These are phyloP conservation scores for Cinclus cinclus DNA, from an alignment of 2,113 vertebrate genomes.

Conservation along the genomic window DNA sequence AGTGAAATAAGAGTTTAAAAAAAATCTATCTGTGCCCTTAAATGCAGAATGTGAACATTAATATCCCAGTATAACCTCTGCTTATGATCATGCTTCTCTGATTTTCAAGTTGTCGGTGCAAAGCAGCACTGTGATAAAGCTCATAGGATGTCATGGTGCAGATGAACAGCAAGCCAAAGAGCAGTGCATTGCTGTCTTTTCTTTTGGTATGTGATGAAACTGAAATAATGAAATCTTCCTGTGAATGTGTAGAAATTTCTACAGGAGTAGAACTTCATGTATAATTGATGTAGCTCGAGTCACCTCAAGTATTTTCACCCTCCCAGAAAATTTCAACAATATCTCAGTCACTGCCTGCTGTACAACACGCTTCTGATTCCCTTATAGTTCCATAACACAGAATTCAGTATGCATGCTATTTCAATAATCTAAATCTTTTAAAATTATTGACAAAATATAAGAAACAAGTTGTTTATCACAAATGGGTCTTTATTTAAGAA, in stretches of 20 bases:
- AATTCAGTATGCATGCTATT: background rate
- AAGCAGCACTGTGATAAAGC: background rate
- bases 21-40: background rate
- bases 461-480: background rate
- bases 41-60: background rate
- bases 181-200: background rate
- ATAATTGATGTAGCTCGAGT: background rate
- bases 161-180: background rate
- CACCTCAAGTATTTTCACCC: background rate
- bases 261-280: background rate
- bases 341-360: background rate
- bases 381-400: background rate
- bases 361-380: accelerated
- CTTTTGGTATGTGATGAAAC: background rate
- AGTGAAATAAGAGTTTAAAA: background rate
- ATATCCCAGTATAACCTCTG: background rate
- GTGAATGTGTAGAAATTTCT: background rate
- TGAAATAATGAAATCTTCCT: background rate
- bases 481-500: background rate
- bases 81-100: background rate
- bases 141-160: background rate
- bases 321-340: background rate
- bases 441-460: background rate
- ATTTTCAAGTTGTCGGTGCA: background rate
- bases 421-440: background rate